Percentiles rank a stretch among this genome's conserved stretches.
Conservation (phyloP, 2,797 vertebrate species). For the Etheostoma perlongum region DNA sequence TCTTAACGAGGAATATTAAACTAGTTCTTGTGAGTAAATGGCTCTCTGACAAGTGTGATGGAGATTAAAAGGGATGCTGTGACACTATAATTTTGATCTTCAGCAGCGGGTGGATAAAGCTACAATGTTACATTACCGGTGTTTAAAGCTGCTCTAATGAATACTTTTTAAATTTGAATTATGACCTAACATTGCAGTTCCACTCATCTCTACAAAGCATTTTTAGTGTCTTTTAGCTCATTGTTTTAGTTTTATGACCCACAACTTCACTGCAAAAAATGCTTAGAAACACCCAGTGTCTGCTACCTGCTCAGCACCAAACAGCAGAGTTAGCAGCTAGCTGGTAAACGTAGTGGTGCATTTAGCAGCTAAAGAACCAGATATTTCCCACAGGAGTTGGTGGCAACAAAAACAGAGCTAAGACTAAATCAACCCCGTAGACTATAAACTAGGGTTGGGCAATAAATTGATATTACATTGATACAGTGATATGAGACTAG, state of each 20-base stretch:
- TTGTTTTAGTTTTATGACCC: not conserved
- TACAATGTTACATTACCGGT: not conserved
- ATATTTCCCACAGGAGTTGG: too few species aligned
- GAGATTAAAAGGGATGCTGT: conserved; percentile 12
- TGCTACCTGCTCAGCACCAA: not conserved
- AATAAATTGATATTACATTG: too few species aligned
- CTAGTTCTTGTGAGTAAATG: not conserved
- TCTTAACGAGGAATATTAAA: conserved; percentile 19
- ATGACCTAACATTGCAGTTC: too few species aligned
- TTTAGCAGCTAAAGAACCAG: too few species aligned
- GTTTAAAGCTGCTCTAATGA: conserved; percentile 8
- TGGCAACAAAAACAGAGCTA: not conserved
- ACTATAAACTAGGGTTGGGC: not conserved
- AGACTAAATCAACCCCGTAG: conserved; percentile 8
- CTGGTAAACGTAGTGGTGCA: too few species aligned
- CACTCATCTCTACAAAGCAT: not conserved
- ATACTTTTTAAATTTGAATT: too few species aligned
- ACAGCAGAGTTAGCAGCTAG: not conserved
- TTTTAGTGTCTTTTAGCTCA: not conserved
- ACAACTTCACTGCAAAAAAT: not conserved
- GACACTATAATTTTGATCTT: not conserved
- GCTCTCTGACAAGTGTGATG: not conserved
- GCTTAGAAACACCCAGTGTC: too few species aligned
- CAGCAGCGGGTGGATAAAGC: not conserved
- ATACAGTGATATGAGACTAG: too few species aligned